Evolutionary conservation across 2,113 vertebrate species (phyloP).

Genomic region (Dipodomys stephensi): DNA sequence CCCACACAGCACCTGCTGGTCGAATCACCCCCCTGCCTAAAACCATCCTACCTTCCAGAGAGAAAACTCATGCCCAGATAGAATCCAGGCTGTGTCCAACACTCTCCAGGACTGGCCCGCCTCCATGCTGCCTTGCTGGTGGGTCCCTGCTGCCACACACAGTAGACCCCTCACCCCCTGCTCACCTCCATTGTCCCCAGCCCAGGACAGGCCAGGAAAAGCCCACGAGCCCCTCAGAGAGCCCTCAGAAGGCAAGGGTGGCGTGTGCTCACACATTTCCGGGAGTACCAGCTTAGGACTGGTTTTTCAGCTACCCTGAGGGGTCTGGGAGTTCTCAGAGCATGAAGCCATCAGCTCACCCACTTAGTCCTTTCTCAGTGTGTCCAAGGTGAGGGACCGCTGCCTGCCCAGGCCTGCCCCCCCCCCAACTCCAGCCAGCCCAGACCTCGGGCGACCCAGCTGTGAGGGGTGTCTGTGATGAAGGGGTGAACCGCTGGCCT

Average conservation of each 20-base stretch:
- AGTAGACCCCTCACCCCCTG: background rate
- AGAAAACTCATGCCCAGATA: background rate
- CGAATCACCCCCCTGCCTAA: background rate
- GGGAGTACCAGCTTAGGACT: no score
- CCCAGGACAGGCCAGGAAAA: background rate
- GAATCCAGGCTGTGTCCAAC: accelerated
- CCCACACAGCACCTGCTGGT: no score
- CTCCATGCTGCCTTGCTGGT: background rate
- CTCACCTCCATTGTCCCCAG: background rate
- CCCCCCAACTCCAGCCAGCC: background rate
- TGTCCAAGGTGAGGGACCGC: background rate
- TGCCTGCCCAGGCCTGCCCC: background rate
- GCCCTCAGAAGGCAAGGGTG: background rate
- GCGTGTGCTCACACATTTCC: accelerated
- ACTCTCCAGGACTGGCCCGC: background rate
- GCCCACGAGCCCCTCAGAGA: background rate
- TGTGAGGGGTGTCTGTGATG: background rate
- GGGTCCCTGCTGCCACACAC: background rate
- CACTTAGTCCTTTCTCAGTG: background rate
- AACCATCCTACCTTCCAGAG: background rate
- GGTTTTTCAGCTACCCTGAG: background rate
- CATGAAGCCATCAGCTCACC: no score
- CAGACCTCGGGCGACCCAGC: background rate
- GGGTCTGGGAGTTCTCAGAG: background rate
- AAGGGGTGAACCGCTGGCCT: background rate